These are phyloP conservation scores for Drosophila bifasciata DNA, from an alignment of 1,140 invertebrate genomes.

Conservation along the genomic window DNA sequence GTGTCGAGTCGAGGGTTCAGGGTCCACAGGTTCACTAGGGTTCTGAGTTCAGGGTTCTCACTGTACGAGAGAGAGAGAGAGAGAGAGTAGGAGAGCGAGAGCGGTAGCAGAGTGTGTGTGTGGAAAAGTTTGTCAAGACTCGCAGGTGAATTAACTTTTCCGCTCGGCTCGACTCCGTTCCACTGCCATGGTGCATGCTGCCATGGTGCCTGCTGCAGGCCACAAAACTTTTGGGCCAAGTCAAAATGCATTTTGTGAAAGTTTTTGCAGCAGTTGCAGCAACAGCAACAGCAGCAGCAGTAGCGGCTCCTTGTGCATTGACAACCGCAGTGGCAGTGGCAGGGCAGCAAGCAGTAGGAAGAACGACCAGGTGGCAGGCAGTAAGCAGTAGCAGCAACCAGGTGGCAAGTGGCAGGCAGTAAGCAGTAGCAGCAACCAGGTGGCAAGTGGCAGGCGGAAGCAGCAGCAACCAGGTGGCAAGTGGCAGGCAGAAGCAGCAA, in stretches of 20 bases:
- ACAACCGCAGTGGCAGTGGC: slow-evolving; percentile 59
- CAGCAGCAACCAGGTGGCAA: slow-evolving; percentile 19
- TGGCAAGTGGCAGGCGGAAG: slow-evolving; percentile 8
- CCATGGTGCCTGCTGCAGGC: slow-evolving; percentile 50
- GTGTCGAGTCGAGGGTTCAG: slow-evolving; percentile 19
- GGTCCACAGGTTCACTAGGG: too few relatives aligned
- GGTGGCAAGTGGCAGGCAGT: slow-evolving; percentile 12
- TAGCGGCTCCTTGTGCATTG: slow-evolving; percentile 54
- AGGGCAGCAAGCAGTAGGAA: too few relatives aligned
- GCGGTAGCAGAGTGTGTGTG: slow-evolving; percentile 38
- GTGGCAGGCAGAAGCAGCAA: slow-evolving; percentile 1
- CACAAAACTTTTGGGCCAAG: slow-evolving; percentile 62
- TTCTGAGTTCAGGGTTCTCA: not conserved
- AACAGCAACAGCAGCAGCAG: slow-evolving; percentile 30
- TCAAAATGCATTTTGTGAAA: slow-evolving; percentile 77
- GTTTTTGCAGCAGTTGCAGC: slow-evolving; percentile 61
- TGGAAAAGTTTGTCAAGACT: slow-evolving; percentile 75
- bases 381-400: not conserved
- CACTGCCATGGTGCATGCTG: slow-evolving; percentile 27
- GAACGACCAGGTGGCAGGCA: not conserved
- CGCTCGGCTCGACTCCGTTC: slow-evolving; percentile 57
- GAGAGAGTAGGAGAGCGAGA: too few relatives aligned
- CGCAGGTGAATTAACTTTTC: slow-evolving; percentile 81
- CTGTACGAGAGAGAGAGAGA: not conserved
- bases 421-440: not conserved